Base-by-base conservation (phyloP, 1,140 invertebrate species). In the Apis cerana region DNA sequence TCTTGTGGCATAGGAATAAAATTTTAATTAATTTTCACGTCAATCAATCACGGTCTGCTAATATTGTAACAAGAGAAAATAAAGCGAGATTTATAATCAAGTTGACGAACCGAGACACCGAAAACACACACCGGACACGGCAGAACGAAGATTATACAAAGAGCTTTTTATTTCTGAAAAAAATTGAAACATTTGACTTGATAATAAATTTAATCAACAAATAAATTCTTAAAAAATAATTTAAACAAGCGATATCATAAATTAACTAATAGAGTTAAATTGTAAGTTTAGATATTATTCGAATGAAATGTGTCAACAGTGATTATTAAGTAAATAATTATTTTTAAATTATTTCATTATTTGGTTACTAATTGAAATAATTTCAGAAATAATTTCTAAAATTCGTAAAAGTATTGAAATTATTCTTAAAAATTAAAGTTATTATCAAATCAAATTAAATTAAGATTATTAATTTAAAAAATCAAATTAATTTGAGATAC, bases 1-100 rank as follows among this genome's bases (percentile, higher is more conserved):
- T 77, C 64, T 77, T n/a, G 33, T 43, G 33, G n/a, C 75, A 13
- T 23, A 68, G 52, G 64, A 23, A 27, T 68, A n/a, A 77, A 77
- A 77, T 68, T 77, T 77, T 77, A 77, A 77, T 68, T 77, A 77
- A 77, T 48, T 23, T n/a, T 50, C 9, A 33, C 27, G 64, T 68
- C 64, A 48, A 52, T 77, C 67, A 68, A 77, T 77, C 64, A 58
- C 23, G 33, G 52, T 23, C 52, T 56, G 75, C 58, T 68, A 56
- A 43, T 77, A 68, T 77, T 67, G 52, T 48, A 68, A 58, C 75
- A 54, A n/a, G 10, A 33, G 75, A 77, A 77, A 64, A 77, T 23
- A 23, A 54, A 76, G 75, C 50, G 62, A 76, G 75, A 76, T 76
- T 76, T 52, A 67, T 76, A 27, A 33, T 10, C n/a, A 76, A 54